Percentiles rank a stretch among this genome's conserved stretches.
Conservation (phyloP, 2,797 vertebrate genomes). For the Enteromius fasciolatus region DNA sequence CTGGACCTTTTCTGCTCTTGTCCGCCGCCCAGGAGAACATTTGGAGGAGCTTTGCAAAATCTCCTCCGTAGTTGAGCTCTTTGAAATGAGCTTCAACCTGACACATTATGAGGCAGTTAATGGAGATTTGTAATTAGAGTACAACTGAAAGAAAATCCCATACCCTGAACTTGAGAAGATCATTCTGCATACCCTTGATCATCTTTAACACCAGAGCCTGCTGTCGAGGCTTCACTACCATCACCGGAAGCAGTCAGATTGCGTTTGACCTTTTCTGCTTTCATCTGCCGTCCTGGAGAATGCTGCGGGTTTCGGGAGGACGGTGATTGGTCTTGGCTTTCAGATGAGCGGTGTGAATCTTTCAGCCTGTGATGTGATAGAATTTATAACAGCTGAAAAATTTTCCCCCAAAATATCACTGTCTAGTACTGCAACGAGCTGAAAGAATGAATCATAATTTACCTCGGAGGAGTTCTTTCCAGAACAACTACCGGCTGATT, state of each 20-base stretch:
- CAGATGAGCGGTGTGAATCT: slow-evolving; percentile 16
- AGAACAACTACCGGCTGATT: slow-evolving; percentile 43
- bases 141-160: background rate
- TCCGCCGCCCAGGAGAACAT: background rate
- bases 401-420: background rate
- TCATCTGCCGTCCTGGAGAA: slow-evolving; percentile 14
- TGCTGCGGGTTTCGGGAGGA: background rate
- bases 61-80: background rate
- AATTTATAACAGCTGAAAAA: background rate
- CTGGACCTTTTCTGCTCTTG: slow-evolving; percentile 31
- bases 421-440: background rate
- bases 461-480: slow-evolving; percentile 55
- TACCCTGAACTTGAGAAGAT: background rate
- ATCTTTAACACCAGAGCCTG: background rate
- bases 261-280: slow-evolving; percentile 42
- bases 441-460: slow-evolving; percentile 4
- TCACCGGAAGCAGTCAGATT: slow-evolving; percentile 17
- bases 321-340: background rate
- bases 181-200: slow-evolving; percentile 10
- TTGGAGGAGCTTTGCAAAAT: slow-evolving; percentile 14
- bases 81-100: background rate
- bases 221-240: slow-evolving; percentile 1
- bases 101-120: background rate
- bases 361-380: slow-evolving; percentile 28
- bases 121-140: background rate